phyloP scores from a whole-genome alignment of 1,140 invertebrate genomes.

The Drosophila sucinea region DNA sequence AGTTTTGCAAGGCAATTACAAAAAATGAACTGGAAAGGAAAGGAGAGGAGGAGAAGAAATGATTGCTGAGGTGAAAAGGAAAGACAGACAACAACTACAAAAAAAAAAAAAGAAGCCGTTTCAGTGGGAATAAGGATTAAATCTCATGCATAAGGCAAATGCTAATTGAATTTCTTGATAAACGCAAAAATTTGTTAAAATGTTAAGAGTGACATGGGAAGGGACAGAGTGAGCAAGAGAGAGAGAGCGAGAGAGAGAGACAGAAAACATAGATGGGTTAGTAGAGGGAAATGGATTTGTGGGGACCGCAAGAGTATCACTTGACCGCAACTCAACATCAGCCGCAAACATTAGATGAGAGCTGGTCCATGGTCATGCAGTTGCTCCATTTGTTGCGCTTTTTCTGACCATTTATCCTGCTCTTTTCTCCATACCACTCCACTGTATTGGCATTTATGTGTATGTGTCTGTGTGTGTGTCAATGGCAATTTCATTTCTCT shows the following conservation, averaged over 20 bases:
- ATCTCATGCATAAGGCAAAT: conserved; percentile 73
- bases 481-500: conserved; percentile 56
- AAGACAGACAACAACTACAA: not conserved
- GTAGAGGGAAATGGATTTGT: conserved; percentile 4
- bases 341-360: conserved; percentile 67
- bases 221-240: not conserved
- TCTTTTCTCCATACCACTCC: not conserved
- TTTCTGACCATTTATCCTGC: conserved; percentile 54
- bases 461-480: conserved; percentile 40
- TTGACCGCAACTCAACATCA: conserved; percentile 45
- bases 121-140: conserved; percentile 21
- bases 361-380: conserved; percentile 34
- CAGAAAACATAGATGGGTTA: conserved; percentile 1
- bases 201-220: conserved; percentile 36
- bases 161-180: conserved; percentile 72
- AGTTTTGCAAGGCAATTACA: conserved; percentile 49
- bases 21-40: conserved; percentile 1
- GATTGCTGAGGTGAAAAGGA: not conserved
- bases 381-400: conserved; percentile 53
- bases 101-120: not conserved
- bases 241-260: conserved; percentile 19
- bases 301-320: conserved; percentile 5
- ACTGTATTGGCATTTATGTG: not conserved
- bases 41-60: not conserved
- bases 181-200: conserved; percentile 36